Percentiles rank a stretch among this genome's conserved stretches.
phyloP scores from a whole-genome alignment of 53 echinoderm and acorn worm species.

The Actinopyga echinites region DNA sequence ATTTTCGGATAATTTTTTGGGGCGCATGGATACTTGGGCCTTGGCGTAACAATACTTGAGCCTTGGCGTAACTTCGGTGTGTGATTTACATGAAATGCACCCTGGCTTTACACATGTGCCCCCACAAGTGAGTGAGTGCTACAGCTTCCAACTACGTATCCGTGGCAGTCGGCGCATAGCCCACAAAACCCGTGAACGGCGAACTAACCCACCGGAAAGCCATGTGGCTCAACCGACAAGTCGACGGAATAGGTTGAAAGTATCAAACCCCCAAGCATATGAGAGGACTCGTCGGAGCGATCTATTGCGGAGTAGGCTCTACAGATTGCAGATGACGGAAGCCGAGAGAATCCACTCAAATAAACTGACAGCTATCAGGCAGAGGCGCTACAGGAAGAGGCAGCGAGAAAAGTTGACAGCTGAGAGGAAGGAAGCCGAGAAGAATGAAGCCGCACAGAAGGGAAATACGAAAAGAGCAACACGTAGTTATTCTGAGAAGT shows the following conservation, averaged over 20 bases:
- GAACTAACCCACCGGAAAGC: neutral
- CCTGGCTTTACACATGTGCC: too few species aligned
- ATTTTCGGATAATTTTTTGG: too few species aligned
- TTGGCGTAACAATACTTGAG: too few species aligned
- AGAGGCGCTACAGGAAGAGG: slow-evolving; percentile 32
- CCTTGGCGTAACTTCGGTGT: too few species aligned
- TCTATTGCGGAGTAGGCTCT: neutral
- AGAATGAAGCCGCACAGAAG: neutral
- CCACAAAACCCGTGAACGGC: too few species aligned
- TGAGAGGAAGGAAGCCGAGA: neutral
- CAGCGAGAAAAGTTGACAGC: slow-evolving; percentile 5
- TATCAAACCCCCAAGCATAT: slow-evolving; percentile 31
- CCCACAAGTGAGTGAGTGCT: too few species aligned
- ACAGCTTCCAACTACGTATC: too few species aligned
- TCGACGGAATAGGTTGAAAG: slow-evolving; percentile 5
- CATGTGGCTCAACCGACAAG: neutral
- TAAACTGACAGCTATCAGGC: slow-evolving; percentile 24
- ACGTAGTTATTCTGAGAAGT: neutral
- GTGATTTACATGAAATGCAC: too few species aligned
- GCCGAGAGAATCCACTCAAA: slow-evolving; percentile 26
- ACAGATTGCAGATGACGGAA: slow-evolving; percentile 37
- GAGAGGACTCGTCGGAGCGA: neutral
- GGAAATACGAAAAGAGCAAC: neutral
- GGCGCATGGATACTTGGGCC: too few species aligned
- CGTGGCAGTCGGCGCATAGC: too few species aligned